Evolutionary conservation across 2,113 vertebrate species (phyloP).

Genomic region (Vulpes ferrilata): DNA sequence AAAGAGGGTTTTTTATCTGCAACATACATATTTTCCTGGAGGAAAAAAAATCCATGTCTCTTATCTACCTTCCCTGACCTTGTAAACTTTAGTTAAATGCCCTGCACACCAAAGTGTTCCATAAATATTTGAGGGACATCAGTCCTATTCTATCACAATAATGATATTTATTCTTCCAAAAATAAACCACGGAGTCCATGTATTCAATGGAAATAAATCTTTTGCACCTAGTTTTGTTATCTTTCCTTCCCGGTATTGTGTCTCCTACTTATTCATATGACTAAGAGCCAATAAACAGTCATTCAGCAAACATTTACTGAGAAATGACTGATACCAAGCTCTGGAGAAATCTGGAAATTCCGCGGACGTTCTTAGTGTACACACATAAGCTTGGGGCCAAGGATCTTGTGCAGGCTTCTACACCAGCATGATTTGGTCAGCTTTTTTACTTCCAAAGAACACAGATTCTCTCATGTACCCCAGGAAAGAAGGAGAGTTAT

Average conservation of each 20-base stretch:
- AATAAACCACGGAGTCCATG: not conserved
- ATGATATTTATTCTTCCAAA: slow-evolving; percentile 24
- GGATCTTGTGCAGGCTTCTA: not conserved
- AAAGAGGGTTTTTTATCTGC: not conserved
- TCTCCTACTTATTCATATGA: not conserved
- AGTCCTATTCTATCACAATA: not conserved
- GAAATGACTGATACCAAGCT: not conserved
- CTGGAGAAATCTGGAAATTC: not conserved
- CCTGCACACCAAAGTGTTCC: not conserved
- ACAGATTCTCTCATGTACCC: not conserved
- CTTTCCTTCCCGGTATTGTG: not conserved
- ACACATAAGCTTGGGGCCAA: not conserved
- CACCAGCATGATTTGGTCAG: not conserved
- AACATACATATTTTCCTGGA: not conserved
- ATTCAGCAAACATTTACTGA: slow-evolving; percentile 23
- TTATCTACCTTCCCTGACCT: not conserved
- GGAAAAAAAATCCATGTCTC: not conserved
- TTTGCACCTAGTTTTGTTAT: slow-evolving; percentile 4
- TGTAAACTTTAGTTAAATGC: not conserved
- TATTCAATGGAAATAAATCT: slow-evolving; percentile 34
- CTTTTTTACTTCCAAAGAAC: not conserved
- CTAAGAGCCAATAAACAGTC: not conserved
- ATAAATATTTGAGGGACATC: not conserved
- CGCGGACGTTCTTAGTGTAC: not conserved
- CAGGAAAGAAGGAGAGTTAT: not conserved